These are phyloP conservation scores for Manduca sexta DNA, from an alignment of 1,140 invertebrate species.

Conservation along the genomic window DNA sequence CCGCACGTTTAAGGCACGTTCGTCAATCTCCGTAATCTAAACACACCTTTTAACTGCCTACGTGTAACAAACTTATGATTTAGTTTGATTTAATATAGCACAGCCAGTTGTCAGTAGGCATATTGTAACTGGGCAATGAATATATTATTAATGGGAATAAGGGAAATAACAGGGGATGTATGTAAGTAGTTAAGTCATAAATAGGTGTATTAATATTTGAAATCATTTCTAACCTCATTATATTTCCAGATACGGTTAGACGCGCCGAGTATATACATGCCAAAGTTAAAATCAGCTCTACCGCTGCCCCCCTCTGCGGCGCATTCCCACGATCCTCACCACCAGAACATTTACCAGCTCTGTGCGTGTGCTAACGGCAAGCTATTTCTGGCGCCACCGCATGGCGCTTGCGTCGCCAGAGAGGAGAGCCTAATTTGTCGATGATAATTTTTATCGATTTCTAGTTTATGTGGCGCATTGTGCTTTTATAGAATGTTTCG, in stretches of 20 bases:
- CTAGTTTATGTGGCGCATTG: background rate
- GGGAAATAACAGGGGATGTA: too few species aligned
- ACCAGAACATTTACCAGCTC: conserved; percentile 86
- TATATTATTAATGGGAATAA: too few species aligned
- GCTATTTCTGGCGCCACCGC: conserved; percentile 88
- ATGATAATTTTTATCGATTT: conserved; percentile 44
- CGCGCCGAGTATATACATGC: conserved; percentile 82
- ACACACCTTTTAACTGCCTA: too few species aligned
- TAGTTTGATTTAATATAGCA: too few species aligned
- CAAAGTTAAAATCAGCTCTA: conserved; percentile 80
- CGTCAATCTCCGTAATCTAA: too few species aligned
- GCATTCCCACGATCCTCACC: conserved; percentile 66
- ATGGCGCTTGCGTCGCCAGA: conserved; percentile 81
- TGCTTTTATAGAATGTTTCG: background rate
- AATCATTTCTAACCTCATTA: too few species aligned
- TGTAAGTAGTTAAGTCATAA: too few species aligned
- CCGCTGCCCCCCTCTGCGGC: conserved; percentile 60
- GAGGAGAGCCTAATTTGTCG: conserved; percentile 71
- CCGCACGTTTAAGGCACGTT: too few species aligned
- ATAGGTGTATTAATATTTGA: too few species aligned
- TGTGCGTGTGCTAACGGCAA: conserved; percentile 93
- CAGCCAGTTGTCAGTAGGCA: too few species aligned
- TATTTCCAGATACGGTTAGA: conserved; percentile 74
- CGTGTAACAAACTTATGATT: too few species aligned
- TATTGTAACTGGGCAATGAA: too few species aligned